Conservation (phyloP, 1,140 invertebrate species). For the Anastrepha ludens region DNA sequence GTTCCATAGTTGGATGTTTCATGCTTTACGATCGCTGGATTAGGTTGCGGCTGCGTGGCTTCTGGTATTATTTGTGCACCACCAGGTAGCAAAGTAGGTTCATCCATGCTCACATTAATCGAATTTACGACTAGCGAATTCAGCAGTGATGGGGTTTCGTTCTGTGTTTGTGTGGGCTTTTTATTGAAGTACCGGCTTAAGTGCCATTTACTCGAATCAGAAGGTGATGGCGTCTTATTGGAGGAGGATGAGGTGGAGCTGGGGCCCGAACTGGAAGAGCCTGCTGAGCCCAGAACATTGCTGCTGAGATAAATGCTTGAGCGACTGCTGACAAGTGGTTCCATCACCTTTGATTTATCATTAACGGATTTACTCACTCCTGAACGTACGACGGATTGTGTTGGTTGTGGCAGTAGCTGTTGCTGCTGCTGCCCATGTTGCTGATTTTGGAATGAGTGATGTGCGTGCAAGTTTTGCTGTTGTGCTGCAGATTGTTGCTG, state of each 20-base stretch:
- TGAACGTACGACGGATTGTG: neutral
- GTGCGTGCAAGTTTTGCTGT: constrained; percentile 57
- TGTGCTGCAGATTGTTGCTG: constrained; percentile 54
- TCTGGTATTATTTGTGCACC: constrained; percentile 72
- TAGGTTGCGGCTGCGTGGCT: constrained; percentile 37
- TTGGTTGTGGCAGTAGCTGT: constrained; percentile 53
- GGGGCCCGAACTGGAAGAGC: constrained; percentile 47
- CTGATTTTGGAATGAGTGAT: constrained; percentile 58
- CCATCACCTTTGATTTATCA: neutral
- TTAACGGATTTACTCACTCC: neutral
- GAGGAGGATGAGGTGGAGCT: constrained; percentile 62
- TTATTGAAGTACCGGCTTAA: constrained; percentile 69
- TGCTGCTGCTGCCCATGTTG: constrained; percentile 65
- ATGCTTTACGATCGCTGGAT: constrained; percentile 66
- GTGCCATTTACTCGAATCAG: constrained; percentile 69
- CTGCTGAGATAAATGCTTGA: constrained; percentile 38
- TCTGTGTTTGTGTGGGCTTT: constrained; percentile 60
- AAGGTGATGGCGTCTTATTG: constrained; percentile 71
- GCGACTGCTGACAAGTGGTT: neutral
- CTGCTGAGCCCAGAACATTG: constrained; percentile 50
- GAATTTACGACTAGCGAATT: constrained; percentile 56
- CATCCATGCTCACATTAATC: constrained; percentile 67
- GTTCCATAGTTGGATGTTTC: constrained; percentile 54
- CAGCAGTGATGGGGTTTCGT: constrained; percentile 49
- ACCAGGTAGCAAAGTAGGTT: constrained; percentile 66